Evolutionary conservation across 2,113 vertebrate species (phyloP).

Genomic region (Callionymus lyra): DNA sequence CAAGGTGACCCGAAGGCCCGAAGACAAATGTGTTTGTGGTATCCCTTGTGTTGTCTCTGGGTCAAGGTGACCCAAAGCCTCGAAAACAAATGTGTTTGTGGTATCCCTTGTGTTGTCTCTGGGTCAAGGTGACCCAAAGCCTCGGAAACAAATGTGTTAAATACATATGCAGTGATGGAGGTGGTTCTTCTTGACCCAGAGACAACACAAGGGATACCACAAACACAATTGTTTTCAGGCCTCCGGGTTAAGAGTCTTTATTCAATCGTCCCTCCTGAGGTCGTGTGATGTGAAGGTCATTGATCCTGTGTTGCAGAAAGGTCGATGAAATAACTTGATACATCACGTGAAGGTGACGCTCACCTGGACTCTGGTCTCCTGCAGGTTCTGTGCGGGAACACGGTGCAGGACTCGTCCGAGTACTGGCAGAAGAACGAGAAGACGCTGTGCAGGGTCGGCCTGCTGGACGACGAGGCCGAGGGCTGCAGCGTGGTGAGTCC

Average conservation of each 20-base stretch:
- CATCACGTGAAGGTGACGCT: slow-evolving; percentile 15
- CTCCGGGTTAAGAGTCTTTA: slow-evolving; percentile 3
- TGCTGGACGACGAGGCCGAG: slow-evolving; percentile 81
- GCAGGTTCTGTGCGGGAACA: slow-evolving; percentile 86
- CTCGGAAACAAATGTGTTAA: no score
- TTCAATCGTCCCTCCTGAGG: slow-evolving; percentile 9
- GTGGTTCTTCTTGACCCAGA: no score
- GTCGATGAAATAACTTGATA: slow-evolving; percentile 23
- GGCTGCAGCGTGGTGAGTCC: slow-evolving; percentile 83
- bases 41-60: no score
- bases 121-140: no score
- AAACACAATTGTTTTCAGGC: no score
- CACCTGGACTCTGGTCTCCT: slow-evolving; percentile 1
- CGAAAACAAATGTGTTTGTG: no score
- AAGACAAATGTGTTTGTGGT: no score
- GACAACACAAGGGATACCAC: no score
- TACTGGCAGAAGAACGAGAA: slow-evolving; percentile 93
- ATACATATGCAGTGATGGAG: no score
- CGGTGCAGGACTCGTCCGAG: slow-evolving; percentile 82
- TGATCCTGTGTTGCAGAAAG: slow-evolving; percentile 28
- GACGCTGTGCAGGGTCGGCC: slow-evolving; percentile 78
- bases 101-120: no score
- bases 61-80: no score
- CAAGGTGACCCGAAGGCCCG: no score
- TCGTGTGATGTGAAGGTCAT: slow-evolving; percentile 23